Evolutionary conservation across 2,113 vertebrate species (phyloP).

Genomic region (Tachysurus vachellii): DNA sequence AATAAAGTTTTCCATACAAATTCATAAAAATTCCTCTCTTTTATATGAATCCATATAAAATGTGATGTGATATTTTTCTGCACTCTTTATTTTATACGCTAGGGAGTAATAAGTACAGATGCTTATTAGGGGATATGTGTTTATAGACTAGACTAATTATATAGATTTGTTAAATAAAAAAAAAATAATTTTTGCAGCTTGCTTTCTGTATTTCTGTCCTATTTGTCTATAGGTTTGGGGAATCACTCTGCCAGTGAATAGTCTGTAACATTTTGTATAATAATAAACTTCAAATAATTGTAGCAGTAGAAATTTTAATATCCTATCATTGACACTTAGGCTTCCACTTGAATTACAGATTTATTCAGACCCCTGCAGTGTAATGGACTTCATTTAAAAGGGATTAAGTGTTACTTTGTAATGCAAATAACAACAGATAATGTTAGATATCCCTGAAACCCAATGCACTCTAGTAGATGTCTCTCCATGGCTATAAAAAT

Average conservation of each 20-base stretch:
- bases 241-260: not conserved
- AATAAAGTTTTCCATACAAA: constrained; percentile 98
- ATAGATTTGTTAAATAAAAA: not conserved
- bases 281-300: no score
- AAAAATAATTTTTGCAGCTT: not conserved
- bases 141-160: not conserved
- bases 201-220: not conserved
- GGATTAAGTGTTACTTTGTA: not conserved
- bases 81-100: no score
- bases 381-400: not conserved
- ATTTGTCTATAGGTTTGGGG: not conserved
- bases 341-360: not conserved
- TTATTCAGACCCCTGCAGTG: not conserved
- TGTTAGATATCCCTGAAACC: no score
- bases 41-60: not conserved
- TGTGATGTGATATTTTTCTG: not conserved
- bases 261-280: not conserved
- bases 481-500: not conserved
- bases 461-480: not conserved
- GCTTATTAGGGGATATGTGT: not conserved
- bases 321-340: not conserved
- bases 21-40: constrained; percentile 50
- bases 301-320: not conserved
- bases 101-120: not conserved
- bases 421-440: no score